Evolutionary conservation across 1,140 invertebrate species (phyloP), one percentile per base, ranked within the genome.

Genomic region (Ips nitidus): DNA sequence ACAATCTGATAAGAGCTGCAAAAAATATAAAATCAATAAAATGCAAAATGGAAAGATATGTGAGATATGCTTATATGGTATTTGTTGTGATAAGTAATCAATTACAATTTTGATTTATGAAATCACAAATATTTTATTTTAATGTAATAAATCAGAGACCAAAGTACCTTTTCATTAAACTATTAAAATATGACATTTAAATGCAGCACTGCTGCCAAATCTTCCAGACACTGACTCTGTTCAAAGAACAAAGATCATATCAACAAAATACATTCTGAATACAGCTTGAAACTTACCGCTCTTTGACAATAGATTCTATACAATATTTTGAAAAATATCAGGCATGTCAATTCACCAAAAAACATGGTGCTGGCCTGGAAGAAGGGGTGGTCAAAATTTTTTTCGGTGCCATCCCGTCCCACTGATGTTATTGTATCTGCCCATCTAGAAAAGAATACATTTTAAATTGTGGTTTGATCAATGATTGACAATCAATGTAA

Each of bases 321-420:
- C 0, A 86, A 60, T 2, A 89, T 68, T 81, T 91, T 92, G 77
- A 89, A 94, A 45, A 85, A 83, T n/a, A 92, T 1, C 5, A 96
- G 84, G 79, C 94, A 97, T 3, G 91, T 76, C 75, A 94, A 87
- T 82, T 98, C 94, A 43, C 94, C 95, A 1, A 96, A 72, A 77
- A 97, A 97, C 95, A 97, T 97, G 2, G 89, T 86, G 47, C 86
- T 83, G 2, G 94, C 92, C 84, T 96, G 87, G 77, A 97, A 81
- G 80, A 95, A 95, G n/a, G 94, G 94, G 86, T 97, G 94, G 75
- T 91, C 85, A 79, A 97, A 98, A 41, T 81, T 69, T 75, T 87
- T 83, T 1, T 77, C 66, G 57, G 81, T 73, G 3, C 88, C 89
- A 87, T 90, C 88, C 69, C 85, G 84, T 38, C 90, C 90, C 70